Evolutionary conservation across 2,888 invertebrate genomes (phyloP).

Genomic region (Keiferia lycopersicella): DNA sequence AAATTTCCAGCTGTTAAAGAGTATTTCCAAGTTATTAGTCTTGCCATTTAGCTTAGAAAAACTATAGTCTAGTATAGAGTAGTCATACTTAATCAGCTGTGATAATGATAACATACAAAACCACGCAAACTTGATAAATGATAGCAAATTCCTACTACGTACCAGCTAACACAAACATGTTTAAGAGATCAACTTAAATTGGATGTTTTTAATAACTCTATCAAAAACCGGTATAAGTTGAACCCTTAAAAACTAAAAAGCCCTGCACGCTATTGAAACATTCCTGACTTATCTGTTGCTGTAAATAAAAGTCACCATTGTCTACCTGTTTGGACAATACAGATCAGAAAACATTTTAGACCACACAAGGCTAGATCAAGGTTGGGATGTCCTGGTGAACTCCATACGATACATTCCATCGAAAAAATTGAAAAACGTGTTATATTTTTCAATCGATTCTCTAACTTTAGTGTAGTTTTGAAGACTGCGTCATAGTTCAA

Average conservation of each 20-base stretch:
- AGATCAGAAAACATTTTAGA: background rate
- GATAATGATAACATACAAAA: conserved; percentile 9
- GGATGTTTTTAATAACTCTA: too few species aligned
- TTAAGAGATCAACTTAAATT: too few species aligned
- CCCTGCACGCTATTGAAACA: conserved; percentile 18
- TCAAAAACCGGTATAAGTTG: too few species aligned
- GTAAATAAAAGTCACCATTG: conserved; percentile 63
- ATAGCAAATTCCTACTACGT: conserved; percentile 14
- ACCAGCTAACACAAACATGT: background rate
- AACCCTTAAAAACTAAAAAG: background rate
- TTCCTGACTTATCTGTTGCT: conserved; percentile 56
- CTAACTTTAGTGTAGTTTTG: too few species aligned
- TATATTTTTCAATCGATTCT: too few species aligned
- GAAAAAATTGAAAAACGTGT: background rate
- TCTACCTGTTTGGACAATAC: conserved; percentile 41
- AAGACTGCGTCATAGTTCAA: too few species aligned
- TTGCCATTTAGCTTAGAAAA: background rate
- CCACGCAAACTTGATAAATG: background rate
- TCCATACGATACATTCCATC: background rate
- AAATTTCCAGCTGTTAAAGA: background rate
- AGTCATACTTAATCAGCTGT: background rate
- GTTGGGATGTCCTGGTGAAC: background rate
- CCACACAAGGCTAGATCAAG: background rate
- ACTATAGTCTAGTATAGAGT: background rate
- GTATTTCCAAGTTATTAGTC: background rate